These are phyloP conservation scores for Aleiodes sp. DNA, from an alignment of 1,140 invertebrate genomes.

Conservation along the genomic window DNA sequence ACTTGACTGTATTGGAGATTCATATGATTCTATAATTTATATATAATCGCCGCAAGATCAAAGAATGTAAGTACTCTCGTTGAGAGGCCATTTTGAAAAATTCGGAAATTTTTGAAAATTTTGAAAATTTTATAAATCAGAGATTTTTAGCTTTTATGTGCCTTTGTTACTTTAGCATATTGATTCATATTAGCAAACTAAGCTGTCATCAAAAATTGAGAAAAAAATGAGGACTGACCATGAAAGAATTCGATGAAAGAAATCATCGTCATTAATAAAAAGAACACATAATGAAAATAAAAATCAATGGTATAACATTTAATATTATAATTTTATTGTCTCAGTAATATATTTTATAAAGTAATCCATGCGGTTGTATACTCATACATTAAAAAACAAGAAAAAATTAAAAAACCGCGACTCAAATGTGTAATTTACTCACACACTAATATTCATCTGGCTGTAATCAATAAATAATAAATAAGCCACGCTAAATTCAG, in stretches of 20 bases:
- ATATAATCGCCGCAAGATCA: too few relatives aligned
- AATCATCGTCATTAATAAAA: background rate
- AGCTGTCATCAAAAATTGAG: too few relatives aligned
- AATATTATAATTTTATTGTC: conserved; percentile 17
- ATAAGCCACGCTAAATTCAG: background rate
- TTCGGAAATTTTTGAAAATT: too few relatives aligned
- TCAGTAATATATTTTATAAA: conserved; percentile 16
- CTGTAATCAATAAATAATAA: conserved; percentile 15
- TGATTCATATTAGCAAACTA: too few relatives aligned
- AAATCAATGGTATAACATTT: conserved; percentile 1
- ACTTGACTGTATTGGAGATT: too few relatives aligned
- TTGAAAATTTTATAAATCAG: too few relatives aligned
- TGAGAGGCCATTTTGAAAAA: too few relatives aligned
- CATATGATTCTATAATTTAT: too few relatives aligned
- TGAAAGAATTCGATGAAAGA: background rate
- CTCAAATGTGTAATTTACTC: background rate
- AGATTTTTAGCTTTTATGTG: too few relatives aligned
- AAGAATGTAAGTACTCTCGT: too few relatives aligned
- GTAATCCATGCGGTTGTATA: conserved; percentile 4
- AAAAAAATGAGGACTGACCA: background rate
- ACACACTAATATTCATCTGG: background rate
- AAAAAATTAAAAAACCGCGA: background rate
- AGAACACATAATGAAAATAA: background rate
- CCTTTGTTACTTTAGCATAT: too few relatives aligned
- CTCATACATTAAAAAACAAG: background rate